Evolutionary conservation across 2,888 invertebrate species (phyloP), one percentile per base, ranked within the genome.

Genomic region (Acanthosepion pharaonis): DNA sequence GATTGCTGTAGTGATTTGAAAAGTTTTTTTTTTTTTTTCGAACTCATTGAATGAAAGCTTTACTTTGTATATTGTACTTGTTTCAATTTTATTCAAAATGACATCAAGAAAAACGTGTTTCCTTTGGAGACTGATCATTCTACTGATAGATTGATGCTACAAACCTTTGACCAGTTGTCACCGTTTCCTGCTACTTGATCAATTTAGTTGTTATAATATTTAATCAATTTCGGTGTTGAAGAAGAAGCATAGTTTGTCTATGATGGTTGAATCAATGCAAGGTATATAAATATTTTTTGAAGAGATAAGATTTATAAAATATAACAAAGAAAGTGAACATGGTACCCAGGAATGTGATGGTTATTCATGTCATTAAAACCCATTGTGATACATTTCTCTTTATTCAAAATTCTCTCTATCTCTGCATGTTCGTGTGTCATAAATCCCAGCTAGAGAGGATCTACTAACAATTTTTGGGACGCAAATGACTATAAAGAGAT

Each of bases 231-330:
- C 78, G n/a, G 15, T 33, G n/a, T 78, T 78, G n/a, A n/a, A 78
- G 78, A 78, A 78, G 15, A n/a, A 11, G n/a, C 28, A 5, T 78
- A 9, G 78, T 15, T 78, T 78, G 78, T n/a, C 11, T 78, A 23
- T 59, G 59, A 59, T 59, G 59, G 59, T n/a, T n/a, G 78, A 78
- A 78, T 78, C 78, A n/a, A n/a, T 78, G n/a, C 78, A 78, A 78
- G 78, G n/a, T n/a, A 78, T 23, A 78, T 2, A n/a, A 33, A 78
- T 78, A 78, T 78, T n/a, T 78, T 78, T 78, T 78, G 0, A 78
- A 78, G 78, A 78, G 78, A 78, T n/a, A 78, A 78, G 78, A n/a
- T n/a, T 78, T 78, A n/a, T n/a, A 33, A 78, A 78, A 78, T 15
- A n/a, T 2, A n/a, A 64, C 23, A 78, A n/a, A 78, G 8, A n/a